These are phyloP conservation scores for Cataglyphis hispanica DNA, from an alignment of 1,140 invertebrate species.

Conservation along the genomic window DNA sequence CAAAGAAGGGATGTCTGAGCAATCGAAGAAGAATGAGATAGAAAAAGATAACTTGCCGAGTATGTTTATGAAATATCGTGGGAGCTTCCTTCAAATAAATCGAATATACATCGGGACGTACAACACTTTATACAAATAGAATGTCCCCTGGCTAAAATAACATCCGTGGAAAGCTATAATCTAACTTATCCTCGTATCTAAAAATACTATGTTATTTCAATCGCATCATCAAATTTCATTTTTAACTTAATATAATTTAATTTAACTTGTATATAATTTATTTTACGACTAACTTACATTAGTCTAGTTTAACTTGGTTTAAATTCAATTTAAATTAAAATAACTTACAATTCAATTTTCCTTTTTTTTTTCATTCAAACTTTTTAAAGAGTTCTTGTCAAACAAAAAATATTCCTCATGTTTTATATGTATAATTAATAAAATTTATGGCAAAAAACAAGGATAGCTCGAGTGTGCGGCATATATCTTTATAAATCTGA, in stretches of 20 bases:
- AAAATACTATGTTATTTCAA: too few relatives aligned
- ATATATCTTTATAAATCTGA: neutral
- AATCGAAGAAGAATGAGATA: neutral
- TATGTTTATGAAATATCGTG: neutral
- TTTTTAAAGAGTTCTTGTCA: too few relatives aligned
- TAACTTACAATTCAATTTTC: too few relatives aligned
- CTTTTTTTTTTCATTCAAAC: too few relatives aligned
- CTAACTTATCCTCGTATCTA: neutral
- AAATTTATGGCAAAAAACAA: neutral
- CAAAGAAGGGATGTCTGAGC: neutral
- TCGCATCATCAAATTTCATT: too few relatives aligned
- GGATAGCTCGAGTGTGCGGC: too few relatives aligned
- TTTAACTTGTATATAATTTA: too few relatives aligned
- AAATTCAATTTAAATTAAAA: neutral
- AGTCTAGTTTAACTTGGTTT: too few relatives aligned
- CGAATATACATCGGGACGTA: neutral
- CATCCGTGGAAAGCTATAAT: neutral
- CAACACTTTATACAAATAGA: neutral
- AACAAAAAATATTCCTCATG: too few relatives aligned
- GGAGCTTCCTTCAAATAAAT: conserved; percentile 1
- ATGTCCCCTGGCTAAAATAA: neutral
- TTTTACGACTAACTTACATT: too few relatives aligned
- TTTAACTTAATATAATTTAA: too few relatives aligned
- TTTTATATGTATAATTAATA: neutral
- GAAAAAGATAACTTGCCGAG: neutral